Percentiles rank a stretch among this genome's conserved stretches.
Evolutionary conservation across 2,797 vertebrate species (phyloP).

Genomic region (Pseudotriccus pelzelni): DNA sequence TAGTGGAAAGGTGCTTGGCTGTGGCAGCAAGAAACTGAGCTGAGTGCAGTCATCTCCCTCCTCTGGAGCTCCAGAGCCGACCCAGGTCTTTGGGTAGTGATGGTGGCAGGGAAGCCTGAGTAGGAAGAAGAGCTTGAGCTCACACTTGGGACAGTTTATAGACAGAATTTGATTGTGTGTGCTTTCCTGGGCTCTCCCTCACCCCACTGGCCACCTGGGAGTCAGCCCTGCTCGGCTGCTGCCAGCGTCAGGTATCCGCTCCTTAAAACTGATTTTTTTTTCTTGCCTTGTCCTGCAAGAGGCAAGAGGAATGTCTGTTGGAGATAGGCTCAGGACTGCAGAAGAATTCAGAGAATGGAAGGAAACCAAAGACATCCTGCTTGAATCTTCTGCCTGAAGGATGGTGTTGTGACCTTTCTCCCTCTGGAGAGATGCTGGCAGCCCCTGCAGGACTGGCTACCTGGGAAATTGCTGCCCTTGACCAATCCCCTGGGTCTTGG

Average conservation of each 20-base stretch:
- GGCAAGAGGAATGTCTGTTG: not conserved
- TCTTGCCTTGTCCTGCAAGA: not conserved
- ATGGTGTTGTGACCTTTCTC: too few relatives aligned
- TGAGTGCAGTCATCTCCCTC: accelerated
- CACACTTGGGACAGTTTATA: not conserved
- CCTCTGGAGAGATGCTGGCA: too few relatives aligned
- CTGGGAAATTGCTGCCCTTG: too few relatives aligned
- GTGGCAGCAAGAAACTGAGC: not conserved
- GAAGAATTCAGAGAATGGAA: too few relatives aligned
- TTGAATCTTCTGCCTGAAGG: too few relatives aligned
- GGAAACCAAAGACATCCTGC: too few relatives aligned
- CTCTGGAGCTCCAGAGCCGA: not conserved
- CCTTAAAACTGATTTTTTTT: not conserved
- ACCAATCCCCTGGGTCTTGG: too few relatives aligned
- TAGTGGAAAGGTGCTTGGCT: not conserved
- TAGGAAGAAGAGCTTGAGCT: not conserved
- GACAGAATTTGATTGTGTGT: not conserved
- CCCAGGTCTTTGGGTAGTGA: not conserved
- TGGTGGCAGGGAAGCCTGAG: not conserved
- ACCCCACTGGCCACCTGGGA: not conserved
- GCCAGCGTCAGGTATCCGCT: not conserved
- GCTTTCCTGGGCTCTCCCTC: not conserved
- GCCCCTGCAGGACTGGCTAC: too few relatives aligned
- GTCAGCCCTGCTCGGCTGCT: not conserved
- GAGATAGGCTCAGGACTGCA: too few relatives aligned